These are phyloP conservation scores for Centrocercus urophasianus DNA, from an alignment of 2,113 vertebrate species.

Conservation along the genomic window DNA sequence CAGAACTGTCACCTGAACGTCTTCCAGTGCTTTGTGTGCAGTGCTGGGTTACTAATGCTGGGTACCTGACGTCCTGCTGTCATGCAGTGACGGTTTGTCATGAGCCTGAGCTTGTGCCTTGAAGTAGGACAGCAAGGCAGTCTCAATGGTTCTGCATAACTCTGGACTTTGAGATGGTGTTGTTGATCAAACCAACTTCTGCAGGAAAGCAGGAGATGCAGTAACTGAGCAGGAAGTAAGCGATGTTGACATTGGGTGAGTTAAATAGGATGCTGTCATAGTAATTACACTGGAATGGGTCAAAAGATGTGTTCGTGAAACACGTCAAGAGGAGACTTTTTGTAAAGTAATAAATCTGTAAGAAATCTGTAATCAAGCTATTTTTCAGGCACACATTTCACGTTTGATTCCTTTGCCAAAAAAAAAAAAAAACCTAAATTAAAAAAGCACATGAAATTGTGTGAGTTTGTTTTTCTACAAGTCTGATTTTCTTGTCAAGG, in stretches of 20 bases:
- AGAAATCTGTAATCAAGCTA: not conserved
- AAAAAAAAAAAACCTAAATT: not conserved
- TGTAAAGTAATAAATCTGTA: not conserved
- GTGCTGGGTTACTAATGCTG: not conserved
- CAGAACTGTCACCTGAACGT: not conserved
- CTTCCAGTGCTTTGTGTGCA: not conserved
- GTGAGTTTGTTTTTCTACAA: not conserved
- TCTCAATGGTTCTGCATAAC: not conserved
- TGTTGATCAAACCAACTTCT: not conserved
- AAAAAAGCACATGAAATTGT: not conserved
- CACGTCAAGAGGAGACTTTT: not conserved
- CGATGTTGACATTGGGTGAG: not conserved
- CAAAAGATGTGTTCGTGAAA: not conserved
- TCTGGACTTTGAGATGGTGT: constrained; percentile 40
- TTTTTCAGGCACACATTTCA: fast-evolving
- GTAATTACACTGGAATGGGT: not conserved
- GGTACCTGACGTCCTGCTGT: not conserved
- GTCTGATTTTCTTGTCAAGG: not conserved
- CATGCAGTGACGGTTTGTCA: fast-evolving
- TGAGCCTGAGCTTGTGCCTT: not conserved
- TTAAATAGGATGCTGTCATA: constrained; percentile 4
- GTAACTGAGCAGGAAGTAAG: not conserved
- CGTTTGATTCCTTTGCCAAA: not conserved
- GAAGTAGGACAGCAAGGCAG: not conserved
- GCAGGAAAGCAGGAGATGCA: not conserved